Percentiles rank a stretch among this genome's conserved stretches.
Evolutionary conservation across 2,797 vertebrate species (phyloP).

Genomic region (Smutsia temminckii): DNA sequence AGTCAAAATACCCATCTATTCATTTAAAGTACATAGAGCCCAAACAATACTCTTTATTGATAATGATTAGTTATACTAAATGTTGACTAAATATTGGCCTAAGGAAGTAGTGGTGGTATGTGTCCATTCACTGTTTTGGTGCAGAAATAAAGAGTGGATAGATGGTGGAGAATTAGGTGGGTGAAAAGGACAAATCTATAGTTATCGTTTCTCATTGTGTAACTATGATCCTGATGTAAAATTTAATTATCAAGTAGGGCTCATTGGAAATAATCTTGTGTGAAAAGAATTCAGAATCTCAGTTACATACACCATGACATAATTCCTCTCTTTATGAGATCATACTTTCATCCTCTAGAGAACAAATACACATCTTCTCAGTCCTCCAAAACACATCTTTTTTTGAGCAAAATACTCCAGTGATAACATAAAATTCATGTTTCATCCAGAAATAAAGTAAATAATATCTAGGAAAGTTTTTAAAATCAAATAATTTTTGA

Average conservation of each 20-base stretch:
- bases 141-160: not conserved
- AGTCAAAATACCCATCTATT: not conserved
- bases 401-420: not conserved
- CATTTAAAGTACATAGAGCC: not conserved
- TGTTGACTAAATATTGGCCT: not conserved
- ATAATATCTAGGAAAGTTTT: not conserved
- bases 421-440: not conserved
- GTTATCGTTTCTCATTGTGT: not conserved
- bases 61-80: not conserved
- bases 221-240: not conserved
- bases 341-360: not conserved
- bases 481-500: not conserved
- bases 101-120: not conserved
- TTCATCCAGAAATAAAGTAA: not conserved
- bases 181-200: not conserved
- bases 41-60: not conserved
- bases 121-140: not conserved
- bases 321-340: not conserved
- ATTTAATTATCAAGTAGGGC: not conserved
- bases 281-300: constrained; percentile 7
- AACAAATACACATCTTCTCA: not conserved
- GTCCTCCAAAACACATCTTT: not conserved
- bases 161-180: not conserved
- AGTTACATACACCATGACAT: not conserved
- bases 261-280: not conserved